Conservation (phyloP, 2,113 vertebrate genomes). For the Forbesichthys agassizii region DNA sequence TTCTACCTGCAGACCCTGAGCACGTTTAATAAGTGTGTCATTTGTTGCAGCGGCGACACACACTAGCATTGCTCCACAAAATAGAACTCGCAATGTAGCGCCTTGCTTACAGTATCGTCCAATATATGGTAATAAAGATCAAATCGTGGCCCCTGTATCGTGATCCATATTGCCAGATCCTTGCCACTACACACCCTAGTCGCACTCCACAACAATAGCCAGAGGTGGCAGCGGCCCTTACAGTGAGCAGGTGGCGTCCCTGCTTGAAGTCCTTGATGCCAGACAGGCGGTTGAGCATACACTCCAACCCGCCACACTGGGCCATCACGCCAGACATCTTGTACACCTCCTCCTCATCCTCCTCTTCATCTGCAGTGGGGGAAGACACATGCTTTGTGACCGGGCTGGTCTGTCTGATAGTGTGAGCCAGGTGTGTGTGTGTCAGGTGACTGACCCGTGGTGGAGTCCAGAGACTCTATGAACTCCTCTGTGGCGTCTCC, state of each 20-base stretch:
- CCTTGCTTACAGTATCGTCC: too few species aligned
- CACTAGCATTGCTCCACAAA: too few species aligned
- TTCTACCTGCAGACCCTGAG: too few species aligned
- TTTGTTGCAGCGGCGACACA: too few species aligned
- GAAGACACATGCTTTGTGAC: background rate
- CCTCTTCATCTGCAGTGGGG: conserved; percentile 90
- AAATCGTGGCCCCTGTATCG: too few species aligned
- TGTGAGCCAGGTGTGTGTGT: background rate
- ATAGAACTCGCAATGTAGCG: too few species aligned
- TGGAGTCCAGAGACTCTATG: conserved; percentile 96
- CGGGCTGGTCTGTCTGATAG: too few species aligned
- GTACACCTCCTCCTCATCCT: conserved; percentile 98
- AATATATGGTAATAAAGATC: too few species aligned
- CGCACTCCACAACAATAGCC: too few species aligned
- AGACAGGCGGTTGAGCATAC: conserved; percentile 94
- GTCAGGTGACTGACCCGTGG: conserved; percentile 82
- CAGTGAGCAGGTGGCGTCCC: conserved; percentile 92
- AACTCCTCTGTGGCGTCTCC: conserved; percentile 98
- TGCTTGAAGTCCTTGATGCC: conserved; percentile 99
- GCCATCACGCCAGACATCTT: conserved; percentile 99
- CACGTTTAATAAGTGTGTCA: too few species aligned
- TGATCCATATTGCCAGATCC: too few species aligned
- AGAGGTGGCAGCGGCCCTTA: conserved; percentile 66
- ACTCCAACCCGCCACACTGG: conserved; percentile 93
- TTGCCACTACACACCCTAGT: too few species aligned